A percentile compares a stretch with the other conserved stretches of the same genome.
phyloP scores from a whole-genome alignment of 2,797 vertebrate genomes.

The Megalops cyprinoides region DNA sequence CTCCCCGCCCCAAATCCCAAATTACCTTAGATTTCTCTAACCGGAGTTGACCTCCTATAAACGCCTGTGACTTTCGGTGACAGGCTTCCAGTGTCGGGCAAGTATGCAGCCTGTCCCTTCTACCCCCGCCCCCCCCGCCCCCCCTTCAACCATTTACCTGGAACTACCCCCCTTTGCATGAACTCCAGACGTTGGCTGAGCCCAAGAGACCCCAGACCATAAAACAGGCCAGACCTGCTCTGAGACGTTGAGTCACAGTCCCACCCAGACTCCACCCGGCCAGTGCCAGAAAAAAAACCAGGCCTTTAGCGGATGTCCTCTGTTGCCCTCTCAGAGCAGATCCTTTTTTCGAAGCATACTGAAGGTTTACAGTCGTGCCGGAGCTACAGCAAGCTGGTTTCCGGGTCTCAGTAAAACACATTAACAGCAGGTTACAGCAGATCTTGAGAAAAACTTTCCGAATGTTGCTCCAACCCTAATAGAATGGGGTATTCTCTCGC shows the following conservation, averaged over 20 bases:
- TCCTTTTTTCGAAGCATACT: background rate
- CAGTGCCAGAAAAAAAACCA: background rate
- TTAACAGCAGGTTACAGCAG: background rate
- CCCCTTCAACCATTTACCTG: background rate
- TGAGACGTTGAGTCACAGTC: constrained; percentile 4
- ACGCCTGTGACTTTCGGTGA: background rate
- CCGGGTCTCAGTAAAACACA: background rate
- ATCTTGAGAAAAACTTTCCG: background rate
- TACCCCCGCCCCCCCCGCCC: background rate
- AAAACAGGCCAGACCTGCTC: constrained; percentile 46
- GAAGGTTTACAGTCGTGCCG: background rate
- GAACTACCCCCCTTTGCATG: background rate
- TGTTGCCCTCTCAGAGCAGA: background rate
- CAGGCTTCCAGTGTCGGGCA: background rate
- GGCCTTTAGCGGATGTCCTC: background rate
- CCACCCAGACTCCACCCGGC: background rate
- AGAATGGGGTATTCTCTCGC: background rate
- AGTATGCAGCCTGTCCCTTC: constrained; percentile 1
- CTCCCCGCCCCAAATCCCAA: too few species aligned
- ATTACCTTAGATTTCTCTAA: constrained; percentile 30
- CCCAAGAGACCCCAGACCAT: constrained; percentile 49
- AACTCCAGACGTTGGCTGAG: constrained; percentile 47
- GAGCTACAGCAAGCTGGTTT: background rate
- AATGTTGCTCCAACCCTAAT: background rate
- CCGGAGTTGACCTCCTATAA: background rate